Base-by-base conservation (phyloP, 30 jellyfish, hydroid and myxozoan genomes). In the Catostylus mosaicus region DNA sequence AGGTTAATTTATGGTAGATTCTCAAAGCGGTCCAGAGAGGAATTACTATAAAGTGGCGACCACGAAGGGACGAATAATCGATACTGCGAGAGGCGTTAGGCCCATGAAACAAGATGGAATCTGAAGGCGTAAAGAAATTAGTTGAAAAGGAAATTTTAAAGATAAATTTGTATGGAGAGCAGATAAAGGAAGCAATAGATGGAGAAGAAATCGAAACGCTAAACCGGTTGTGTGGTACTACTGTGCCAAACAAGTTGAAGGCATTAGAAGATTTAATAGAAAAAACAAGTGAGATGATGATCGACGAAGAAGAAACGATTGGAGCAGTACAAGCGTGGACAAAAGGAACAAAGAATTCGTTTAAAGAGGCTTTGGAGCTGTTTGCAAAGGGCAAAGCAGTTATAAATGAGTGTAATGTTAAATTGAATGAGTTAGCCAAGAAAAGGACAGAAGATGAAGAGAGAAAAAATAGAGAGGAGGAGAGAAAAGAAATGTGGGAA, bases 381-480 rank as follows among this genome's bases (percentile, higher is more conserved):
- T 59, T 30, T 76, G 87, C 30, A 32, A 57, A 76, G 76, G 87
- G 87, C 64, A 76, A 76, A 46, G 30, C 19, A 57, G 56, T 51
- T 23, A 19, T 76, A 6, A 46, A 54, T 29, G 45, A 12, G 5
- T 23, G 7, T 57, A 76, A 54, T 36, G 20, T 43, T 18, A 57
- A 76, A 47, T 9, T 76, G 67, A 35, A 54, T 51, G 87, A 76
- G 45, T 30, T 54, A 57, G 77, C 66, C 18, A 76, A 36, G 34
- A 67, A 54, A 57, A 76, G 36, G 16, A 66, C 16, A 33, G 9
- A 16, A 33, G 20, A 22, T 18, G 37, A 79, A 37, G 90, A 79
- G 32, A 79, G 82, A 62, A 79, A 63, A 79, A 79, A 34, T 23
- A 63, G 62, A 50, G 90, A 79, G 82, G 90, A 79, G 16, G 90